Percentiles rank a stretch among this genome's conserved stretches.
These are phyloP conservation scores for Volucella inanis DNA, from an alignment of 2,888 invertebrate species.

Conservation along the genomic window DNA sequence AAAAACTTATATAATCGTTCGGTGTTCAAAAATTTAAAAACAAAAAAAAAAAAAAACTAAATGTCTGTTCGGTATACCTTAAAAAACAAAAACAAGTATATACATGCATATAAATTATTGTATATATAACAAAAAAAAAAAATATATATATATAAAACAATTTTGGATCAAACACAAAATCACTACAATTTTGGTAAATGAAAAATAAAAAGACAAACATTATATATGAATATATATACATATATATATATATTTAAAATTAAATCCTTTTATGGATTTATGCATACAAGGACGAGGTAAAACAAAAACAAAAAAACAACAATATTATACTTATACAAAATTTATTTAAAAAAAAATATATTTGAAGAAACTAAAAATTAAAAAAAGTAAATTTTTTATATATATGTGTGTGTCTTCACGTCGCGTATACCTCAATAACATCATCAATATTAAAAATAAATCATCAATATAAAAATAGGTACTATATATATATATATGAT, in stretches of 20 bases:
- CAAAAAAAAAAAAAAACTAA: constrained; percentile 63
- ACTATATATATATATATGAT: constrained; percentile 48
- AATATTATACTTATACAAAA: constrained; percentile 68
- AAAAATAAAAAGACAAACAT: constrained; percentile 27
- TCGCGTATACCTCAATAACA: constrained; percentile 85
- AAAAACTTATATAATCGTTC: constrained; percentile 65
- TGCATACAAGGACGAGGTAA: constrained; percentile 73
- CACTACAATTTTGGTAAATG: constrained; percentile 57
- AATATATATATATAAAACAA: constrained; percentile 34
- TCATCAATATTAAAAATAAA: constrained; percentile 75
- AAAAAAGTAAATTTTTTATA: constrained; percentile 72
- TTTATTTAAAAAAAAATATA: constrained; percentile 59
- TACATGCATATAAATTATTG: constrained; percentile 31
- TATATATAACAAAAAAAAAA: constrained; percentile 49
- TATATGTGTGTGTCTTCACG: constrained; percentile 84
- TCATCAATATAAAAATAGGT: constrained; percentile 45
- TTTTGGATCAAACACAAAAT: constrained; percentile 65
- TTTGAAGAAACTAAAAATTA: constrained; percentile 68
- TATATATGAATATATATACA: constrained; percentile 55
- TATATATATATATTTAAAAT: constrained; percentile 60
- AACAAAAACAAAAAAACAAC: constrained; percentile 53
- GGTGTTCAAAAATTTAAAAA: constrained; percentile 66
- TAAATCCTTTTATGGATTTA: constrained; percentile 75
- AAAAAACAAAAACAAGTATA: constrained; percentile 69
- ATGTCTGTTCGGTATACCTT: constrained; percentile 75